These are phyloP conservation scores for Pocillopora meandrina DNA, from an alignment of 92 coral and sea anemone species.

Conservation along the genomic window DNA sequence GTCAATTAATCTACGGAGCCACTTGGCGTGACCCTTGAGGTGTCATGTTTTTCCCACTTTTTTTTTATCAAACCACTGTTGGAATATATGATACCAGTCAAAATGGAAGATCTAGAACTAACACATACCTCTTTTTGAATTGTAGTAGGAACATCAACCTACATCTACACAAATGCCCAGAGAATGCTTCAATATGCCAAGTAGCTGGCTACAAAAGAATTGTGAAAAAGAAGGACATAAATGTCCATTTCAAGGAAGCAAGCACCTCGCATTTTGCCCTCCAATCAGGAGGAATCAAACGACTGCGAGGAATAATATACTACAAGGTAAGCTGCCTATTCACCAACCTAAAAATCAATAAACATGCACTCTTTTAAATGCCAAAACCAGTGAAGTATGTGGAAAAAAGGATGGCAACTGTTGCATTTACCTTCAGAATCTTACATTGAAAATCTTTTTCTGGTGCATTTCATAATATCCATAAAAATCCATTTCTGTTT, in stretches of 20 bases:
- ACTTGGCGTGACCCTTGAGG: too few species aligned
- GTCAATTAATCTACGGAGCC: too few species aligned
- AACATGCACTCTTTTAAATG: not conserved
- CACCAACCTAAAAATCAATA: not conserved
- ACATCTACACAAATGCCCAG: not conserved
- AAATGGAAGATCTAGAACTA: too few species aligned
- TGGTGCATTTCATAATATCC: too few species aligned
- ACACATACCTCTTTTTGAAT: not conserved
- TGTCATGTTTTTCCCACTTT: too few species aligned
- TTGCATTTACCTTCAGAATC: not conserved
- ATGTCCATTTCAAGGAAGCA: not conserved
- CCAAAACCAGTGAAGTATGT: not conserved
- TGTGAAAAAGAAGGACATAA: not conserved
- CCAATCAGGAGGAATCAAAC: not conserved
- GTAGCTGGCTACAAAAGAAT: constrained; percentile 14
- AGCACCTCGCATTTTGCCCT: not conserved
- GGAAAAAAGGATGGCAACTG: too few species aligned
- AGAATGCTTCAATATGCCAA: not conserved
- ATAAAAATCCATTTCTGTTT: not conserved
- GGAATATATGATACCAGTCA: too few species aligned
- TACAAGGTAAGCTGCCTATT: not conserved
- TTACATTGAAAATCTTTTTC: not conserved
- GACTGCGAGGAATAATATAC: not conserved
- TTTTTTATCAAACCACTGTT: too few species aligned
- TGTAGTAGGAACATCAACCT: not conserved